Conservation (phyloP, 2,797 vertebrate genomes). For the Sebastes hopkinsi region DNA sequence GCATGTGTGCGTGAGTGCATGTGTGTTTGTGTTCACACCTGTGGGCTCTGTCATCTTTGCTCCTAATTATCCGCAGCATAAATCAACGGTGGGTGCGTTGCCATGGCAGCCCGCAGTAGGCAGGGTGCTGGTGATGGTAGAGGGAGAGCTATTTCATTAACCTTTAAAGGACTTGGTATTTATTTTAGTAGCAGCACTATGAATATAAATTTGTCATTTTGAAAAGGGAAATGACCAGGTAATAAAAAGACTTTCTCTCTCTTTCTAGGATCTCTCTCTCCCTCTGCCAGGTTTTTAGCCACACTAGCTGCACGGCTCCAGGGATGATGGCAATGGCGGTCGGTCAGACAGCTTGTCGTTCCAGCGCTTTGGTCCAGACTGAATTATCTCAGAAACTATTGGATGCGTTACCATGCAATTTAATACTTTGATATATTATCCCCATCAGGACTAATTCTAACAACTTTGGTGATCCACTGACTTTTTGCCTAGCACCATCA, state of each 20-base stretch:
- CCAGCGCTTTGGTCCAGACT: neutral
- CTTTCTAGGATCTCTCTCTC: neutral
- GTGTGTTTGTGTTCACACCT: slow-evolving; percentile 69
- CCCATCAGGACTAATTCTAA: neutral
- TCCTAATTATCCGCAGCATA: slow-evolving; percentile 77
- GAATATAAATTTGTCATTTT: slow-evolving; percentile 75
- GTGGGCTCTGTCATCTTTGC: slow-evolving; percentile 64
- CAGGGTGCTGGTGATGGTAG: slow-evolving; percentile 28
- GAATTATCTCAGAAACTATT: neutral
- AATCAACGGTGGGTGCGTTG: slow-evolving; percentile 71
- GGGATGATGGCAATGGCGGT: neutral
- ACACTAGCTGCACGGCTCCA: neutral
- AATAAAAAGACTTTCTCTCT: slow-evolving; percentile 53
- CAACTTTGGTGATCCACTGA: neutral
- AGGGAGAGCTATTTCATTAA: slow-evolving; percentile 78
- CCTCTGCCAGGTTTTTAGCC: neutral
- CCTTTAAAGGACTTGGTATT: slow-evolving; percentile 79
- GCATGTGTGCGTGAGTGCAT: neutral
- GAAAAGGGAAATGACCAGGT: slow-evolving; percentile 66
- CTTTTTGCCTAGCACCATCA: neutral
- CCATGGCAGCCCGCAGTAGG: slow-evolving; percentile 68
- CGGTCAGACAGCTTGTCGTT: neutral
- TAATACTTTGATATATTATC: neutral
- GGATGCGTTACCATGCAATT: neutral
- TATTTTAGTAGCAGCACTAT: slow-evolving; percentile 73